Percentiles rank a stretch among this genome's conserved stretches.
Conservation (phyloP, 1,140 invertebrate genomes). For the Nebria ingens region DNA sequence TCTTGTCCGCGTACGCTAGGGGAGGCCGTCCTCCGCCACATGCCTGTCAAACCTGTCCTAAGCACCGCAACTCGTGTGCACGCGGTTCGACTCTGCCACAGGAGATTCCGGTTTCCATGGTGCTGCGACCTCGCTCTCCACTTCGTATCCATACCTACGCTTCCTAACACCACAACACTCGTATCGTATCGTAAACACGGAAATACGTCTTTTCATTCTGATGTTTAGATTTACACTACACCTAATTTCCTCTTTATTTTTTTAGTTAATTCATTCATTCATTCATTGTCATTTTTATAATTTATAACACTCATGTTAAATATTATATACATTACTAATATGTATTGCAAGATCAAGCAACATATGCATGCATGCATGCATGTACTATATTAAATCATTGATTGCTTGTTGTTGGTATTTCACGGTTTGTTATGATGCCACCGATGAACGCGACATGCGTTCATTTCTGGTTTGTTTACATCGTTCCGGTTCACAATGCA, state of each 20-base stretch:
- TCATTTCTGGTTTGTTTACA: not conserved
- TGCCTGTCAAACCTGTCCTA: constrained; percentile 23
- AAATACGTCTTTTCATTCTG: not conserved
- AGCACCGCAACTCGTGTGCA: not conserved
- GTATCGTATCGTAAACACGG: not conserved
- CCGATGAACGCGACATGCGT: too few species aligned
- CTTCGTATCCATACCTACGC: not conserved
- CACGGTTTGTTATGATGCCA: too few species aligned
- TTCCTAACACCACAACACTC: not conserved
- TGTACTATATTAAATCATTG: too few species aligned
- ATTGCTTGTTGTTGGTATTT: too few species aligned
- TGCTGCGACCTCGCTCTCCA: not conserved
- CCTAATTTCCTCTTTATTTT: not conserved
- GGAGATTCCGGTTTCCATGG: constrained; percentile 1
- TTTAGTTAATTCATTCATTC: not conserved
- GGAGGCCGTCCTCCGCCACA: constrained; percentile 14
- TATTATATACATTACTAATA: too few species aligned
- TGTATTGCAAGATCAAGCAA: too few species aligned
- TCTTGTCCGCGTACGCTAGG: constrained; percentile 1
- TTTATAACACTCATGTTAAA: too few species aligned
- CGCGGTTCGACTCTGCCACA: not conserved
- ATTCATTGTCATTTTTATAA: not conserved
- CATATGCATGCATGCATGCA: too few species aligned
- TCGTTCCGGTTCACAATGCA: not conserved
- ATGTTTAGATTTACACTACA: not conserved